phyloP scores from a whole-genome alignment of 2,113 vertebrate species.

The Heptranchias perlo region DNA sequence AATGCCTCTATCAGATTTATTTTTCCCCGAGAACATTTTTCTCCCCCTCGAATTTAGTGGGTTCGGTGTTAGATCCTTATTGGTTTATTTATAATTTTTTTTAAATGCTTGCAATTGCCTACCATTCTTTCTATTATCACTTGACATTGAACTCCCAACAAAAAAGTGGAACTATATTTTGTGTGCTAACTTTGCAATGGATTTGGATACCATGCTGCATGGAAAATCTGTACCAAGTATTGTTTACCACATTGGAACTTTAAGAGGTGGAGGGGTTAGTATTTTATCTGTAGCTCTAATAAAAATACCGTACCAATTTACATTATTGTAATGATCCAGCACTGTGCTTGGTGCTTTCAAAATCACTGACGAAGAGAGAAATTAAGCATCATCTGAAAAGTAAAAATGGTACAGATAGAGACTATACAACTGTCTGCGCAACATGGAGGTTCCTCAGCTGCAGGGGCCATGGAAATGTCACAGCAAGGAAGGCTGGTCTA shows the following conservation, averaged over 20 bases:
- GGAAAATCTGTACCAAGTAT: not conserved
- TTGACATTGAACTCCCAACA: not conserved
- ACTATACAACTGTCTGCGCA: no score
- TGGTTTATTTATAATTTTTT: no score
- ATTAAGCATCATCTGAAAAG: not conserved
- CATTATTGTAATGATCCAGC: not conserved
- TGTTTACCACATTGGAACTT: not conserved
- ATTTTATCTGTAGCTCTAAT: not conserved
- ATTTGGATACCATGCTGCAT: no score
- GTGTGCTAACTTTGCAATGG: not conserved
- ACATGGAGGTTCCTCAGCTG: no score
- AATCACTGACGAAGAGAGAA: not conserved
- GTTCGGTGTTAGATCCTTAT: not conserved
- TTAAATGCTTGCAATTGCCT: not conserved
- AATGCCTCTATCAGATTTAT: not conserved
- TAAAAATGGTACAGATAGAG: not conserved
- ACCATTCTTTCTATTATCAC: not conserved
- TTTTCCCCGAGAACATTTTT: not conserved
- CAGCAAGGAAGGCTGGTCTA: no score
- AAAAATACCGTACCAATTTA: not conserved
- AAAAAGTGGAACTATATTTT: not conserved
- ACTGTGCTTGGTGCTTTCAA: not conserved
- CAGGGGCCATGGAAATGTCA: no score
- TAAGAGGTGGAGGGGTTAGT: not conserved
- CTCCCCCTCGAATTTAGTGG: not conserved